Evolutionary conservation across 2,113 vertebrate species (phyloP), one percentile per base, ranked within the genome.

Genomic region (Solea solea): DNA sequence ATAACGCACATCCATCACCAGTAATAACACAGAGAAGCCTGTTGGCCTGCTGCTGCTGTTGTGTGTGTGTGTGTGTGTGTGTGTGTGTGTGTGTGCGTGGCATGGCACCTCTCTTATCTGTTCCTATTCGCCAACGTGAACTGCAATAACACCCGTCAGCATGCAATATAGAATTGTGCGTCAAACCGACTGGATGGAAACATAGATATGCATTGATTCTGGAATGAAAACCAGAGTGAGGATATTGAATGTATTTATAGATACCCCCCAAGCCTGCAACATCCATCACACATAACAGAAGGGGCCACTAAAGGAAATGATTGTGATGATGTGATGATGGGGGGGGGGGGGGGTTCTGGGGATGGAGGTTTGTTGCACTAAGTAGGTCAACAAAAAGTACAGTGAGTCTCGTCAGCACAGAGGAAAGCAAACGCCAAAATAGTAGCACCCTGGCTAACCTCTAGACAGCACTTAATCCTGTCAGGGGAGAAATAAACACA

Each of bases 1-100:
- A 91, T 89, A 93, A 91, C 80, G 90, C 64, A 81, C 88, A 90
- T 90, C 76, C 49, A 86, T 92, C 88, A 92, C 76, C 57, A 48
- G 88, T 77, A 86, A 87, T 70, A 85, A 85, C 77, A 65, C 64
- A 75, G 67, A 78, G 75, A 60, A 66, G 65, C 28, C 69, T 69
- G 76, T 66, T 80, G 69, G 65, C 3, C 56, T 59, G 78, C 78
- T 72, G 64, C 59, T 82, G 68, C 55, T 66, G 68, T 66, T 55
- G 67, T 66, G 69, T 45, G n/a, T 21, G 25, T 55, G 62, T 59
- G 69, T 40, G 68, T 66, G 57, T 55, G 67, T 66, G 69, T 45
- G n/a, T 21, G 25, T 55, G 65, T 59, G 69, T 40, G 25, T n/a
- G 69, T n/a, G n/a, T n/a, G n/a, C n/a, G n/a, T n/a, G 58, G 46